These are phyloP conservation scores for Neomonachus schauinslandi DNA, from an alignment of 2,113 vertebrate genomes.

Conservation along the genomic window DNA sequence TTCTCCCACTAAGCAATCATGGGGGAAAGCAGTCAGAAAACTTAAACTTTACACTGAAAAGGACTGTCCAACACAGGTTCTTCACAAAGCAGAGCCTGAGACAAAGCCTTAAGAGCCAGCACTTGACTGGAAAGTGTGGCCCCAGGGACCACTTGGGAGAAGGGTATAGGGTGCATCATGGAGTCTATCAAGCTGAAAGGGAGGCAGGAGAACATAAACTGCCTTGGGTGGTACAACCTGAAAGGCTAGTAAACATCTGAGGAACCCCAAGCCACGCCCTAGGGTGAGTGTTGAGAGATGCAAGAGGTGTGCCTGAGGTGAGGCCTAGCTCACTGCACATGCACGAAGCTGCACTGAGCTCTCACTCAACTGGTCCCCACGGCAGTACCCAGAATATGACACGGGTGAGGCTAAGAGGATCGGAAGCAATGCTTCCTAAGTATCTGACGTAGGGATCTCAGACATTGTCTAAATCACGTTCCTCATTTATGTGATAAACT, in stretches of 20 bases:
- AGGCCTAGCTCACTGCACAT: neutral
- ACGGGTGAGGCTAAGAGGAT: neutral
- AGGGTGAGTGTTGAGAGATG: neutral
- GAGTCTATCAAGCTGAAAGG: neutral
- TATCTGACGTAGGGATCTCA: neutral
- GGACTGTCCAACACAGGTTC: neutral
- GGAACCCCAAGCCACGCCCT: neutral
- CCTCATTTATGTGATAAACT: neutral
- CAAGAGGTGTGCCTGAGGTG: neutral
- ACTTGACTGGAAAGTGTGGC: neutral
- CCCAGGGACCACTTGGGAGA: neutral
- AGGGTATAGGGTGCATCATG: neutral
- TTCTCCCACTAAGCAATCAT: neutral
- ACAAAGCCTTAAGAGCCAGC: neutral
- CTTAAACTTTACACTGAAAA: neutral
- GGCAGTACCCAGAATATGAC: neutral
- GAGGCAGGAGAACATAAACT: neutral
- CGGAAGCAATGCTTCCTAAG: neutral
- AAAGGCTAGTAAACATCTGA: neutral
- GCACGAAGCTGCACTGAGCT: neutral
- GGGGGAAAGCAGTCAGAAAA: neutral
- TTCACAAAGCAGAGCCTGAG: neutral
- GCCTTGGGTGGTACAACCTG: neutral
- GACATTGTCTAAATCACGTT: neutral
- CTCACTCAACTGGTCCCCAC: neutral